These are phyloP conservation scores for Gerris lacustris DNA, from an alignment of 2,888 invertebrate species.

Conservation along the genomic window DNA sequence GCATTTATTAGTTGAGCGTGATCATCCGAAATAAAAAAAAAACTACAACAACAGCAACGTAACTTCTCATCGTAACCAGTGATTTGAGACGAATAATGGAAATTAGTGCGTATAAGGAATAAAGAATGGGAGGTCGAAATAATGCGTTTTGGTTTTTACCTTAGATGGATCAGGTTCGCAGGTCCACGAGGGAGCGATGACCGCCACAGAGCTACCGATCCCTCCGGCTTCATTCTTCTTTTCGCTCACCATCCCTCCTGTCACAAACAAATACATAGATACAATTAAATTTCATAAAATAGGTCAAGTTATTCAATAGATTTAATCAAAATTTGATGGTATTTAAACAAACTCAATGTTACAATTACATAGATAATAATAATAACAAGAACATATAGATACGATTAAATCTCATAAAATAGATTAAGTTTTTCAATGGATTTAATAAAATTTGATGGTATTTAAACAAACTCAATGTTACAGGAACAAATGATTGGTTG, in stretches of 20 bases:
- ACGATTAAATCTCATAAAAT: not conserved
- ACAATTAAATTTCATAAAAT: not conserved
- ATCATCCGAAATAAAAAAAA: too few relatives aligned
- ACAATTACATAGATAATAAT: too few relatives aligned
- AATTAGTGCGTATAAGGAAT: not conserved
- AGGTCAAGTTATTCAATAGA: constrained; percentile 2
- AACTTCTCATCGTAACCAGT: too few relatives aligned
- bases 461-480: too few relatives aligned
- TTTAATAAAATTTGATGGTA: too few relatives aligned
- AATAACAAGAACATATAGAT: too few relatives aligned
- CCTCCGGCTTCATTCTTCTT: constrained; percentile 13
- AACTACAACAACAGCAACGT: too few relatives aligned
- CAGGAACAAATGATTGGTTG: too few relatives aligned
- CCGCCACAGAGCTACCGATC: constrained; percentile 19
- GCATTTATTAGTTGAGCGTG: too few relatives aligned
- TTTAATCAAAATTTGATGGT: too few relatives aligned
- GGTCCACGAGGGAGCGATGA: constrained; percentile 24
- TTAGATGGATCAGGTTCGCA: constrained; percentile 25
- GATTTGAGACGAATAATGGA: not conserved
- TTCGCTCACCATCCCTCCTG: constrained; percentile 26
- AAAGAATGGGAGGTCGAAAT: too few relatives aligned
- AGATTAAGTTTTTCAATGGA: not conserved
- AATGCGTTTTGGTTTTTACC: constrained; percentile 10
- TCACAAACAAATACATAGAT: constrained; percentile 10
- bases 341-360: too few relatives aligned